Percentiles rank a stretch among this genome's conserved stretches.
These are phyloP conservation scores for Tetheella fluctuosa DNA, from an alignment of 2,888 invertebrate species.

Conservation along the genomic window DNA sequence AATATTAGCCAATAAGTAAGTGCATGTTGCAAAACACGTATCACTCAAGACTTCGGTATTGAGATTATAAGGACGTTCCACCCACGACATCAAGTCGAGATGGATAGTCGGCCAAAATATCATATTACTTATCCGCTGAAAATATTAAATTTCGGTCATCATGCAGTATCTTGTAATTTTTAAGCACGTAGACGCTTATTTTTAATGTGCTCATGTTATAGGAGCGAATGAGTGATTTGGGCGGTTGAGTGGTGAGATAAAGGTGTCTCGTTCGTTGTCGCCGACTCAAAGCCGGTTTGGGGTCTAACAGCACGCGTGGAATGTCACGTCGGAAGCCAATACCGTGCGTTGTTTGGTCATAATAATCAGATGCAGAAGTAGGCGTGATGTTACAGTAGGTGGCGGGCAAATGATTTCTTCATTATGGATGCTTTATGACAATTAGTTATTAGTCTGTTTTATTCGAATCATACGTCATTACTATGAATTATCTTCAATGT, in stretches of 20 bases:
- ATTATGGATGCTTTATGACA: neutral
- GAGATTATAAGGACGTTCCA: constrained; percentile 48
- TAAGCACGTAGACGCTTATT: constrained; percentile 25
- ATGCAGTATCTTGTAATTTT: neutral
- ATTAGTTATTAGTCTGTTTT: neutral
- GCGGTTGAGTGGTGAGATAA: constrained; percentile 37
- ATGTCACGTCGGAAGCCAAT: constrained; percentile 37
- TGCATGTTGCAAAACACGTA: constrained; percentile 43
- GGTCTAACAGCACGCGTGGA: constrained; percentile 9
- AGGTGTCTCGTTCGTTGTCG: constrained; percentile 20
- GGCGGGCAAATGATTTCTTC: neutral
- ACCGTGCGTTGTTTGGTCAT: constrained; percentile 18
- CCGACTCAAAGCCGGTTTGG: constrained; percentile 3
- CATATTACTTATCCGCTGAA: constrained; percentile 15
- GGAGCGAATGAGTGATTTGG: constrained; percentile 37
- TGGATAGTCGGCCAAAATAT: constrained; percentile 24
- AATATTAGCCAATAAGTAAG: constrained; percentile 5
- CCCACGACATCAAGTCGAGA: constrained; percentile 44
- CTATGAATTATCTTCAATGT: no score
- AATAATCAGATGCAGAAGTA: constrained; percentile 33
- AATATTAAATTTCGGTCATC: neutral
- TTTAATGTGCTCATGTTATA: constrained; percentile 30
- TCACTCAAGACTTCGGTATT: constrained; percentile 53
- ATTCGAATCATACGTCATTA: neutral
- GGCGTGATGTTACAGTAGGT: constrained; percentile 33